Percentiles rank a stretch among this genome's conserved stretches.
These are phyloP conservation scores for Acropora yongei DNA, from an alignment of 64 coral and sea anemone species.

Conservation along the genomic window DNA sequence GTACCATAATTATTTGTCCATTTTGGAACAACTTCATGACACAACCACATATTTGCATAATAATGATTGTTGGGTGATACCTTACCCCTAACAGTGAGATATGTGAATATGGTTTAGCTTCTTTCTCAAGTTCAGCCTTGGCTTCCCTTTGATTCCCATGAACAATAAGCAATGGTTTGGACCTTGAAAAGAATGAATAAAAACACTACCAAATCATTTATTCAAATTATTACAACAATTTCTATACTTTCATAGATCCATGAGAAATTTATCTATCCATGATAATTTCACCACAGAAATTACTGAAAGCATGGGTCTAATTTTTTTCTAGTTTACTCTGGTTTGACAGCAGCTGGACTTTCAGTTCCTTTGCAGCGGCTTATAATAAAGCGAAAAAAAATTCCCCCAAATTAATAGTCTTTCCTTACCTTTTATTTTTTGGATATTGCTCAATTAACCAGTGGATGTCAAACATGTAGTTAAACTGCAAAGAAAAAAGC, in stretches of 20 bases:
- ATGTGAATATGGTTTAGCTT: slow-evolving; percentile 78
- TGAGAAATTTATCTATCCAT: no score
- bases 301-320: no score
- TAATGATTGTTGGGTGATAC: neutral
- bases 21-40: no score
- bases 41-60: neutral
- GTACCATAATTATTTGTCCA: no score
- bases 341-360: no score
- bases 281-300: no score
- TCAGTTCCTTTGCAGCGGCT: no score
- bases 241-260: no score
- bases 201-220: neutral
- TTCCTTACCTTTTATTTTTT: slow-evolving; percentile 72
- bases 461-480: slow-evolving; percentile 93
- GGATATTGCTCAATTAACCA: slow-evolving; percentile 94
- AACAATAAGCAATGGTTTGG: slow-evolving; percentile 83
- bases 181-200: slow-evolving; percentile 36
- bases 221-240: no score
- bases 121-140: slow-evolving; percentile 75
- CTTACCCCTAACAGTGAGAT: slow-evolving; percentile 86
- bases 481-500: slow-evolving; percentile 75
- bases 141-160: slow-evolving; percentile 86
- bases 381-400: neutral
- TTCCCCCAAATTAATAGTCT: neutral
- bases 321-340: no score